Percentiles rank a stretch among this genome's conserved stretches.
These are phyloP conservation scores for Chaetorhynchus papuensis DNA, from an alignment of 2,113 vertebrate species.

Conservation along the genomic window DNA sequence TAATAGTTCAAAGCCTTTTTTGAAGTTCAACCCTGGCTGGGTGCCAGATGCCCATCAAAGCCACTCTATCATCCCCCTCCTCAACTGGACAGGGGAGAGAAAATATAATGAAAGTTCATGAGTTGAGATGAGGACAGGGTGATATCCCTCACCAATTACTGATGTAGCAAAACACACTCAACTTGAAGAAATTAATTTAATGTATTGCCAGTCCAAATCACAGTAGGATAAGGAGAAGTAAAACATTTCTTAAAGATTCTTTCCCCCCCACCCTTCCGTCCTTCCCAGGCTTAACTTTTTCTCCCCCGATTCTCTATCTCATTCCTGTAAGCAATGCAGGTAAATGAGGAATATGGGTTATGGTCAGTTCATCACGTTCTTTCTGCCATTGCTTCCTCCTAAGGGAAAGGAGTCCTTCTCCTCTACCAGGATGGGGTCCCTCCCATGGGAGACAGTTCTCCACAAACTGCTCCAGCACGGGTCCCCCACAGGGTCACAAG, in stretches of 20 bases:
- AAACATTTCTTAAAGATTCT: neutral
- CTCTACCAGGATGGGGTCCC: neutral
- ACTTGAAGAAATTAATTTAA: neutral
- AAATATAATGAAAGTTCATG: neutral
- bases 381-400: neutral
- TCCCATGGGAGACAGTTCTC: neutral
- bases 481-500: neutral
- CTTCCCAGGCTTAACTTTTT: neutral
- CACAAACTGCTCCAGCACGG: neutral
- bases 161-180: neutral
- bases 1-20: neutral
- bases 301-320: rapidly evolving
- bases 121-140: rapidly evolving
- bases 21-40: neutral
- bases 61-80: neutral
- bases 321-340: neutral
- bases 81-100: neutral
- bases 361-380: neutral
- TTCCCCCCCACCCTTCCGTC: neutral
- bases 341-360: neutral
- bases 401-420: neutral
- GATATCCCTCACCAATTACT: neutral
- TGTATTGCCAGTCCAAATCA: neutral
- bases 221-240: neutral
- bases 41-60: neutral